phyloP scores from a whole-genome alignment of 2,797 vertebrate genomes.

The Hypotaenidia philippensis region DNA sequence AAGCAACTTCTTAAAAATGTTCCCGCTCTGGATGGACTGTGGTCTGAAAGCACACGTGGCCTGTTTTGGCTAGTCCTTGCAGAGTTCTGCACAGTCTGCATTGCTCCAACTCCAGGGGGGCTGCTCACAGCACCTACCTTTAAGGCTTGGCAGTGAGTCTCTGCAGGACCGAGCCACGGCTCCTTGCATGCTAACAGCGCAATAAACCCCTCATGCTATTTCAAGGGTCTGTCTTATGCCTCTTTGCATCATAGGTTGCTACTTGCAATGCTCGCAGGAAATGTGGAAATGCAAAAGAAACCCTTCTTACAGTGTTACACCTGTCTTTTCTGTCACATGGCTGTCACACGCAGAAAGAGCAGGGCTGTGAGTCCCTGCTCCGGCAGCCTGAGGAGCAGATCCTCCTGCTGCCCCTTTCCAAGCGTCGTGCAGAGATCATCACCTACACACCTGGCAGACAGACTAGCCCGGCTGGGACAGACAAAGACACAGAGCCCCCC shows the following conservation, averaged over 20 bases:
- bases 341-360: neutral
- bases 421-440: neutral
- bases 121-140: neutral
- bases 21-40: neutral
- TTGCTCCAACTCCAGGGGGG: neutral
- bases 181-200: neutral
- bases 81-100: neutral
- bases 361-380: neutral
- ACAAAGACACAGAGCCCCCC: neutral
- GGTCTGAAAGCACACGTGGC: neutral
- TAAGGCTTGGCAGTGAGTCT: neutral
- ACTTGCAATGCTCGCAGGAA: neutral
- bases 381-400: neutral
- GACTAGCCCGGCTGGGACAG: neutral
- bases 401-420: neutral
- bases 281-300: neutral
- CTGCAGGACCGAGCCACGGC: neutral
- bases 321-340: neutral
- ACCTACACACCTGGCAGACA: neutral
- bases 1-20: neutral
- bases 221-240: neutral
- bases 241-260: neutral
- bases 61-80: neutral
- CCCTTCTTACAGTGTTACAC: rapidly evolving
- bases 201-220: rapidly evolving